Evolutionary conservation across 2,797 vertebrate genomes (phyloP).

Genomic region (Cossypha niveicapilla): DNA sequence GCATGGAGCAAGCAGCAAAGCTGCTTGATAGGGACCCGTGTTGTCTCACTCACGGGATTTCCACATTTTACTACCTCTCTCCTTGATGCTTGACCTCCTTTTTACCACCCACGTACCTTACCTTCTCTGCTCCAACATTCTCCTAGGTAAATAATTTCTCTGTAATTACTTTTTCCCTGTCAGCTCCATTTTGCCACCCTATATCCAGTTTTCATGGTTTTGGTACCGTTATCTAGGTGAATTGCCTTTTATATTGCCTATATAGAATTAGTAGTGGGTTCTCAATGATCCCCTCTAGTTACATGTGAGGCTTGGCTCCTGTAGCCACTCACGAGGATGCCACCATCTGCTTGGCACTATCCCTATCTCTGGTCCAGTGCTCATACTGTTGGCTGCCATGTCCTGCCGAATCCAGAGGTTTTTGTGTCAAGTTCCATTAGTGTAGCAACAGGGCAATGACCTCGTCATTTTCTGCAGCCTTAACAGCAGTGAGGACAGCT

Average conservation of each 20-base stretch:
- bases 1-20: accelerated
- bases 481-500: neutral
- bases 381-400: neutral
- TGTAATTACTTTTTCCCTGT: neutral
- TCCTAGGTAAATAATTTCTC: neutral
- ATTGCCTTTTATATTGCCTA: neutral
- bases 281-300: accelerated
- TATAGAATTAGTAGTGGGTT: accelerated
- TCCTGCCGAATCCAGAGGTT: neutral
- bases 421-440: neutral
- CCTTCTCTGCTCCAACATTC: neutral
- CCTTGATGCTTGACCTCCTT: neutral
- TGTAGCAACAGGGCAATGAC: neutral
- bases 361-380: accelerated
- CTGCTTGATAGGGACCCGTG: neutral
- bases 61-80: accelerated
- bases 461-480: neutral
- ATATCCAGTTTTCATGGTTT: neutral
- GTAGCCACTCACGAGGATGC: neutral
- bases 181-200: neutral
- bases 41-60: neutral
- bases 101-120: neutral
- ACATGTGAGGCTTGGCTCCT: neutral
- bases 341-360: neutral
- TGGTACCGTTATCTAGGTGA: neutral